Base-by-base conservation (phyloP, 2,888 invertebrate species). In the Minunthozetes semirufus region DNA sequence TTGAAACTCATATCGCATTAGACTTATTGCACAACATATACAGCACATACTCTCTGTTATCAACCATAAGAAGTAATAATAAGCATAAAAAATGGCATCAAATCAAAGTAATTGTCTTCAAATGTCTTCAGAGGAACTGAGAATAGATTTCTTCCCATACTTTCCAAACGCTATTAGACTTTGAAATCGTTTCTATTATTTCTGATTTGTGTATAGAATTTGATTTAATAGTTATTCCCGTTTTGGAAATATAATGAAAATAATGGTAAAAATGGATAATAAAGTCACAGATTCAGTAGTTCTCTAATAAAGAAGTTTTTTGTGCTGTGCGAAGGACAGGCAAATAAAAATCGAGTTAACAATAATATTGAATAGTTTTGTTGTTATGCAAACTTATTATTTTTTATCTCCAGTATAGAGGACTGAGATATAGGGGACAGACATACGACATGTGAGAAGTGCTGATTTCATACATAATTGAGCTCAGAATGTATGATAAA, bases 51-150 rank as follows among this genome's bases (percentile, higher is more conserved):
- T 5, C 33, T 33, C 33, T 33, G 8, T 33, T 33, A 33, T 33
- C n/a, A 48, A 8, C 15, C 19, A 19, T 8, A 8, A 53, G 53
- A 48, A 6, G 8, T 53, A n/a, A 53, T 15, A n/a, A 53, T 53
- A 53, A 13, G 61, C 11, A 61, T 61, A 61, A 61, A 61, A 61
- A 61, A 25, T 61, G 29, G 11, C 13, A 27, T 61, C 27, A 61
- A 61, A 61, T 29, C 61, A 61, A 61, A 61, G 29, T 27, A 56
- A 56, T 56, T 25, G 56, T 19, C 56, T 56, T 56, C n/a, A 46
- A 46, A 46, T 46, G n/a, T n/a, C n/a, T 33, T 33, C 33, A 8
- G 33, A 33, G 33, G 33, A 33, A 8, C 33, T 33, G 33, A 33
- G 8, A 33, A 33, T 33, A 33, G 33, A n/a, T n/a, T n/a, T n/a